Evolutionary conservation across 2,797 vertebrate species (phyloP).

Genomic region (Melanotaenia maccullochi): DNA sequence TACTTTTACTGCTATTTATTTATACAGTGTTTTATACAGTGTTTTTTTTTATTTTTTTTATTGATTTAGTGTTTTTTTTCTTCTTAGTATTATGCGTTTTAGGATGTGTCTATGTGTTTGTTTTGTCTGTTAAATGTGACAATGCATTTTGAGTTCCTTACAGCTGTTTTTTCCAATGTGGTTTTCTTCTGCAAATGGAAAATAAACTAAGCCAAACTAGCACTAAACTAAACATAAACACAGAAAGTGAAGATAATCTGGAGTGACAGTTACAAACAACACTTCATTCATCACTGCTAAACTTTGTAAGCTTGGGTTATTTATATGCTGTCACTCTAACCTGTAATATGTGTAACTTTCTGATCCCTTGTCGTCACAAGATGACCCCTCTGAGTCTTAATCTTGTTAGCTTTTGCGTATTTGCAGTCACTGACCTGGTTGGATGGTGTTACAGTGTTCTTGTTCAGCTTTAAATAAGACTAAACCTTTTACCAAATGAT

Average conservation of each 20-base stretch:
- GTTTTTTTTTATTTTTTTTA: too few relatives aligned
- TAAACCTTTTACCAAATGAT: slow-evolving; percentile 52
- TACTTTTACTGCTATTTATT: too few relatives aligned
- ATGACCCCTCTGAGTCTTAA: slow-evolving; percentile 27
- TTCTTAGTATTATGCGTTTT: too few relatives aligned
- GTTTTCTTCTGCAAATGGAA: too few relatives aligned
- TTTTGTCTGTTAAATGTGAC: too few relatives aligned
- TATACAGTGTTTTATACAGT: too few relatives aligned
- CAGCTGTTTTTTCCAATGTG: too few relatives aligned
- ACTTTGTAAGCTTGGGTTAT: neutral
- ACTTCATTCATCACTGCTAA: neutral
- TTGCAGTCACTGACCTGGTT: slow-evolving; percentile 53
- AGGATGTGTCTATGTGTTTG: too few relatives aligned
- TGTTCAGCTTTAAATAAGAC: slow-evolving; percentile 28
- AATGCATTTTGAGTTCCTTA: too few relatives aligned
- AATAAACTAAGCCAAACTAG: too few relatives aligned
- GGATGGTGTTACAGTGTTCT: slow-evolving; percentile 19
- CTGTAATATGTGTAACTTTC: neutral
- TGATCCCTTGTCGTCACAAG: slow-evolving; percentile 4
- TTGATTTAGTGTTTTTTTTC: too few relatives aligned
- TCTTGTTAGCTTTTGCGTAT: slow-evolving; percentile 55
- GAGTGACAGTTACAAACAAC: neutral
- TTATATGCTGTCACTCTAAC: neutral
- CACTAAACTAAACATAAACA: neutral
- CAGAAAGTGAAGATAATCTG: neutral